Conservation (phyloP, 2,888 invertebrate genomes). For the Ferdinandea cuprea region DNA sequence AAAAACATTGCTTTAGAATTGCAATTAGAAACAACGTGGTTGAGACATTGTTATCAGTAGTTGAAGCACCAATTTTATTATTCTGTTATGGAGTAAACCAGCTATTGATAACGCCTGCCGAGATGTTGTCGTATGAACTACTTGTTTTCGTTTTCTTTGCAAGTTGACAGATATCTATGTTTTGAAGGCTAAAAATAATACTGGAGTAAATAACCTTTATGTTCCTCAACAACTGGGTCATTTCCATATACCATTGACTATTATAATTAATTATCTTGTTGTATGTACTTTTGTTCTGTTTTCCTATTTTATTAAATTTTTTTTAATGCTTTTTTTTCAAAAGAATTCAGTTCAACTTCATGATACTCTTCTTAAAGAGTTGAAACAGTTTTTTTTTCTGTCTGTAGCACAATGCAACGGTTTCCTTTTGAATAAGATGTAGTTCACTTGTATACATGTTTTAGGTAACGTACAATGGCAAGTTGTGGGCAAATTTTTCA, state of each 20-base stretch:
- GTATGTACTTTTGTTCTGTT: background rate
- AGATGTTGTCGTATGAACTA: constrained; percentile 4
- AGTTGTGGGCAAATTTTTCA: no score
- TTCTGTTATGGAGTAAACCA: constrained; percentile 4
- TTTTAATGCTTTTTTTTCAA: background rate
- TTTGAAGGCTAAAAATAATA: constrained; percentile 24
- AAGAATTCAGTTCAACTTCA: no score
- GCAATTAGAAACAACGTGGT: constrained; percentile 21
- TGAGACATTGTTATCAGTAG: constrained; percentile 35
- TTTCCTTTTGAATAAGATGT: no score
- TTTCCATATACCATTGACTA: constrained; percentile 13
- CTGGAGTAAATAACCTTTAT: constrained; percentile 33
- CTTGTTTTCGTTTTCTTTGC: constrained; percentile 12
- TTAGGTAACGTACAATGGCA: no score
- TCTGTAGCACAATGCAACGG: no score
- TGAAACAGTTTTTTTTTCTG: no score
- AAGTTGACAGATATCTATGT: background rate
- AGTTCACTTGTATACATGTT: no score
- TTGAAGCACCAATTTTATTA: background rate
- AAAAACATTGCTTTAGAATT: constrained; percentile 17
- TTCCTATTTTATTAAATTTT: background rate
- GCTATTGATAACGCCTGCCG: constrained; percentile 34
- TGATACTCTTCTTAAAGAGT: no score
- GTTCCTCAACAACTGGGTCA: background rate
- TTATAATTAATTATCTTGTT: background rate